Conservation (phyloP, 2,797 vertebrate genomes). For the Crocodylus rhombifer region DNA sequence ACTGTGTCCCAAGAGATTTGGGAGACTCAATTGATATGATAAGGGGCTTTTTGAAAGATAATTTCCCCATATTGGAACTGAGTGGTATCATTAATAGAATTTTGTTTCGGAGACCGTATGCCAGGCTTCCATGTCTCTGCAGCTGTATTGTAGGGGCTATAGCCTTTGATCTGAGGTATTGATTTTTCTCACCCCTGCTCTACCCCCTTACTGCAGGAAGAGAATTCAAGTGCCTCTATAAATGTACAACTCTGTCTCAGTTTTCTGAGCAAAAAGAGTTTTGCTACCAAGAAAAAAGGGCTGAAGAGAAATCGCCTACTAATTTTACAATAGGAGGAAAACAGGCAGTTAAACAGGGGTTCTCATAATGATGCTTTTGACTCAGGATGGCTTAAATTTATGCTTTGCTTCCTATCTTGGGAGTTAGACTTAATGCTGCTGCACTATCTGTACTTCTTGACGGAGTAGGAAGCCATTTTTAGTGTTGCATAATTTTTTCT, state of each 20-base stretch:
- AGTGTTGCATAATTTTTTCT: background rate
- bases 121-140: background rate
- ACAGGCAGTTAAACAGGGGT: background rate
- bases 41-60: background rate
- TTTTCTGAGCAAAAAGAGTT: too few relatives aligned
- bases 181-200: too few relatives aligned
- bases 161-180: too few relatives aligned
- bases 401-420: background rate
- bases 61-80: background rate
- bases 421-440: background rate
- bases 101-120: background rate
- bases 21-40: background rate
- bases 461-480: background rate
- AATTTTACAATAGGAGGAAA: too few relatives aligned
- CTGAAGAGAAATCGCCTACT: too few relatives aligned
- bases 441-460: background rate
- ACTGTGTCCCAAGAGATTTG: background rate
- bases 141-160: background rate
- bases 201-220: too few relatives aligned
- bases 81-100: background rate
- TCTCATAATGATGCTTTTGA: background rate
- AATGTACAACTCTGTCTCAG: too few relatives aligned
- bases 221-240: too few relatives aligned
- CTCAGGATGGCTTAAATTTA: background rate
- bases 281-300: too few relatives aligned